These are phyloP conservation scores for Galleria mellonella DNA, from an alignment of 1,140 invertebrate species.

Conservation along the genomic window DNA sequence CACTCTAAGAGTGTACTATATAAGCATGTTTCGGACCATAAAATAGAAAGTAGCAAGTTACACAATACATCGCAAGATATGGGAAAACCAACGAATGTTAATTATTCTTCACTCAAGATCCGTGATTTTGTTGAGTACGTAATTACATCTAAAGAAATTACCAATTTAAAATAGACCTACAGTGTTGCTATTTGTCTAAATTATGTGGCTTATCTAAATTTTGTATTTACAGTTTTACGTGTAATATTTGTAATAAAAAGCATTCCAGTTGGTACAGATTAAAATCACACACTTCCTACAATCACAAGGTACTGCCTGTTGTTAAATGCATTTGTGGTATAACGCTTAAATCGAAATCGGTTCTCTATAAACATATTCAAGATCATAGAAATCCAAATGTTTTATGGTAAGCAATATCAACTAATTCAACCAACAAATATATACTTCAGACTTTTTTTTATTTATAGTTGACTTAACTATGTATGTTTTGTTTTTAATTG, in stretches of 20 bases:
- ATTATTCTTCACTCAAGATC: background rate
- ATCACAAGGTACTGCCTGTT: constrained; percentile 47
- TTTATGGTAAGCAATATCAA: constrained; percentile 42
- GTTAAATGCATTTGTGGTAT: constrained; percentile 64
- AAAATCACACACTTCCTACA: constrained; percentile 44
- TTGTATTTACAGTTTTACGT: constrained; percentile 51
- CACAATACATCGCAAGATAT: constrained; percentile 17
- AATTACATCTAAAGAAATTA: too few relatives aligned
- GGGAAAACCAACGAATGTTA: background rate
- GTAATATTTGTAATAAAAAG: constrained; percentile 50
- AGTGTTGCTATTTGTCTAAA: too few relatives aligned
- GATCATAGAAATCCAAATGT: constrained; percentile 65
- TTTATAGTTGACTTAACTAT: too few relatives aligned
- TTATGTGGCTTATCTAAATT: background rate
- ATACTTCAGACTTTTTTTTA: too few relatives aligned
- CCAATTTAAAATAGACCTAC: too few relatives aligned
- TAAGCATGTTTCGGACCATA: constrained; percentile 58
- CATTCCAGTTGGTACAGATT: constrained; percentile 62
- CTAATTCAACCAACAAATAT: too few relatives aligned
- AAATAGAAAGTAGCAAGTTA: constrained; percentile 39
- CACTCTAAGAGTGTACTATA: constrained; percentile 56
- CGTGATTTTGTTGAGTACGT: constrained; percentile 2
- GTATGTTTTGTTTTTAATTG: too few relatives aligned
- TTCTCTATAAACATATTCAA: constrained; percentile 66
- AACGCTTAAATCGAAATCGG: constrained; percentile 62